Conservation (phyloP, 2,797 vertebrate genomes). For the Alectoris magna region DNA sequence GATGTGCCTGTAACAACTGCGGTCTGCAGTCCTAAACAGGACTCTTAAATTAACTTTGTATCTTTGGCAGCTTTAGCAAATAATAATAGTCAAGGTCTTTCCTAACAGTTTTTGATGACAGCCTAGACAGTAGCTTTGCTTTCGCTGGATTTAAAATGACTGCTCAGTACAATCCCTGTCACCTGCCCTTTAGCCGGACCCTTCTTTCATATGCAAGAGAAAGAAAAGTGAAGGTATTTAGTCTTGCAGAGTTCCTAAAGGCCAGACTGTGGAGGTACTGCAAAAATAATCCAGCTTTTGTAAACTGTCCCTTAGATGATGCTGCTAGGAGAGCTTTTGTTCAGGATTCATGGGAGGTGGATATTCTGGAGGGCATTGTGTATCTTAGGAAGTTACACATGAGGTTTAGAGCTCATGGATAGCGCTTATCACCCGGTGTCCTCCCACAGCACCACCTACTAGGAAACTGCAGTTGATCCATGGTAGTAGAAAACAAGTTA, state of each 20-base stretch:
- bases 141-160: background rate
- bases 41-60: background rate
- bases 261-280: background rate
- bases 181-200: background rate
- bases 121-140: background rate
- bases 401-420: background rate
- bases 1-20: background rate
- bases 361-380: background rate
- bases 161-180: background rate
- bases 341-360: background rate
- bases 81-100: background rate
- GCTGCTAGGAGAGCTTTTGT: background rate
- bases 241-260: background rate
- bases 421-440: background rate
- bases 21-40: background rate
- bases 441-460: background rate
- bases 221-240: background rate
- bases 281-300: background rate
- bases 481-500: slow-evolving; percentile 18
- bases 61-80: background rate
- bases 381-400: background rate
- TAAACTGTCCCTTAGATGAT: background rate
- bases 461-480: slow-evolving; percentile 25
- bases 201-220: background rate
- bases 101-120: background rate